phyloP scores from a whole-genome alignment of 2,797 vertebrate species.

The Atherinosoma microstoma region DNA sequence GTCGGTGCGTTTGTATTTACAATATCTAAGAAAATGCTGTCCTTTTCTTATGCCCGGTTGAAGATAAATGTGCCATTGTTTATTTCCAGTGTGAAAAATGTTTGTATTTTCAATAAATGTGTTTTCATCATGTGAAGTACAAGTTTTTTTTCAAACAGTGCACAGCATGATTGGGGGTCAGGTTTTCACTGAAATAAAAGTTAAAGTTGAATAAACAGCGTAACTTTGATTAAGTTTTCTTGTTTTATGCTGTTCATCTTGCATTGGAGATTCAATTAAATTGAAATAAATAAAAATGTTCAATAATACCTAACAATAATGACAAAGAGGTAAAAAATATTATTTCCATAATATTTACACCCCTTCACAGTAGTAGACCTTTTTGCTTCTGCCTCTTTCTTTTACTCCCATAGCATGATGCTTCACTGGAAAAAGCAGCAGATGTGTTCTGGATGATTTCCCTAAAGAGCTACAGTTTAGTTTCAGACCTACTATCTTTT shows the following conservation, averaged over 20 bases:
- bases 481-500: not conserved
- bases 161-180: too few relatives aligned
- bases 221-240: not conserved
- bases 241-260: not conserved
- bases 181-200: constrained; percentile 8
- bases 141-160: constrained; percentile 30
- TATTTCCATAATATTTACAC: not conserved
- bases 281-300: not conserved
- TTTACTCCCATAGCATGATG: not conserved
- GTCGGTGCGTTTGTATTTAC: constrained; percentile 56
- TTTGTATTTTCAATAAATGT: constrained; percentile 81
- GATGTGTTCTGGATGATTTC: not conserved
- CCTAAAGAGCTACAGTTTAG: not conserved
- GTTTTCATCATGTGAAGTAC: constrained; percentile 50
- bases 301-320: not conserved
- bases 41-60: constrained; percentile 47
- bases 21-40: constrained; percentile 35
- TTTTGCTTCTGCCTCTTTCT: not conserved
- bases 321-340: not conserved
- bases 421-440: not conserved
- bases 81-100: constrained; percentile 55
- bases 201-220: not conserved
- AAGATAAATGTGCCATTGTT: constrained; percentile 68
- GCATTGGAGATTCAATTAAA: not conserved
- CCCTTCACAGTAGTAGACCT: too few relatives aligned